These are phyloP conservation scores for Ibycter americanus DNA, from an alignment of 2,797 vertebrate genomes.

Conservation along the genomic window DNA sequence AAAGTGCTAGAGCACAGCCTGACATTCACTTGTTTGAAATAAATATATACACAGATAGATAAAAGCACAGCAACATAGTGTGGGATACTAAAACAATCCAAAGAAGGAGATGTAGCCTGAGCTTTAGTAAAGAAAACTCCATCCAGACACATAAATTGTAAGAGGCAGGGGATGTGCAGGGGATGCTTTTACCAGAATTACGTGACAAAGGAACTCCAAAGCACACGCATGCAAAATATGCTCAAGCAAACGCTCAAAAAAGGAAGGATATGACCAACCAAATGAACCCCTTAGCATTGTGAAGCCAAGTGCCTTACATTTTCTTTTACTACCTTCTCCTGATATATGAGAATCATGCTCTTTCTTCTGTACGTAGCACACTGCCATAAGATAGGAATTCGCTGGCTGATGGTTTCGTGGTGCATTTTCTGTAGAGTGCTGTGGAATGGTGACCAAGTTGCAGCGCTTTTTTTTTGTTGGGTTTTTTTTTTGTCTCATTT, in stretches of 20 bases:
- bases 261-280: neutral
- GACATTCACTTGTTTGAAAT: neutral
- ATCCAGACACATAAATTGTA: neutral
- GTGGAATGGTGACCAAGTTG: neutral
- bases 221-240: neutral
- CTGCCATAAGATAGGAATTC: neutral
- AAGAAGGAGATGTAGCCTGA: neutral
- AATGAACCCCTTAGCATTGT: neutral
- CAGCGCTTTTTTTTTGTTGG: accelerated
- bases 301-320: neutral
- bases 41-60: neutral
- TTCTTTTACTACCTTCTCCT: neutral
- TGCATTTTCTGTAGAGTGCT: neutral
- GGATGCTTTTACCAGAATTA: neutral
- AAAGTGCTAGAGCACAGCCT: neutral
- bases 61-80: neutral
- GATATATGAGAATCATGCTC: neutral
- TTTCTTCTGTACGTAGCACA: neutral
- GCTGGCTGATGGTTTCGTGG: neutral
- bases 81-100: neutral
- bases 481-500: neutral
- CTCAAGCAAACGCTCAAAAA: neutral
- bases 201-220: neutral
- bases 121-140: neutral
- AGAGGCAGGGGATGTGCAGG: neutral